phyloP scores from a whole-genome alignment of 2,797 vertebrate species.

The Macroramphosus scolopax region DNA sequence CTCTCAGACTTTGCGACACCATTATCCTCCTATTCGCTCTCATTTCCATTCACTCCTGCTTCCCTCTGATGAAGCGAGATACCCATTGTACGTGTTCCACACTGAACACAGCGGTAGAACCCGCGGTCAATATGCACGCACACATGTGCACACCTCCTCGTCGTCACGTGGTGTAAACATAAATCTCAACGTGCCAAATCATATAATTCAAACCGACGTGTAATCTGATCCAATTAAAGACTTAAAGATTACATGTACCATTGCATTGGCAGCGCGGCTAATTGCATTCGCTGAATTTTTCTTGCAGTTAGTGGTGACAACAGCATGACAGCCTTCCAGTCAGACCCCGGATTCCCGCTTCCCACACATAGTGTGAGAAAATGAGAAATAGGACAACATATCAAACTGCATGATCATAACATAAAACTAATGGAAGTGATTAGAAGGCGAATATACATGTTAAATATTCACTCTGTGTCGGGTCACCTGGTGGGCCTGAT shows the following conservation, averaged over 20 bases:
- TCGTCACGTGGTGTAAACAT: constrained; percentile 41
- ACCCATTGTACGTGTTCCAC: too few species aligned
- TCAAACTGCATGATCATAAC: constrained; percentile 20
- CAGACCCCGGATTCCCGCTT: constrained; percentile 23
- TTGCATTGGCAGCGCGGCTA: constrained; percentile 32
- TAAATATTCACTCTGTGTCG: constrained; percentile 1
- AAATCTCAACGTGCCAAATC: constrained; percentile 30
- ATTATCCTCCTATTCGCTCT: too few species aligned
- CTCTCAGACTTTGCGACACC: too few species aligned
- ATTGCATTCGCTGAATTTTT: constrained; percentile 38
- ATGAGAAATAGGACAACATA: not conserved
- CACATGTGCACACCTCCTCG: constrained; percentile 10
- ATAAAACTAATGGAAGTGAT: constrained; percentile 26
- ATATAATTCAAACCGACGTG: constrained; percentile 41
- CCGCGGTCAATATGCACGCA: too few species aligned
- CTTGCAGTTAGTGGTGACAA: constrained; percentile 23
- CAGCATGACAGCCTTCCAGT: constrained; percentile 2
- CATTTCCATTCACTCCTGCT: too few species aligned
- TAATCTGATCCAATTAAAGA: constrained; percentile 58
- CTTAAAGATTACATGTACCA: constrained; percentile 38
- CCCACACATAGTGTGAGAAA: not conserved
- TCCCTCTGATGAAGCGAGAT: constrained; percentile 2
- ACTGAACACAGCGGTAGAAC: too few species aligned
- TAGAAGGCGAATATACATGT: constrained; percentile 5
- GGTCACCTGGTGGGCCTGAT: constrained; percentile 4